Evolutionary conservation across 2,113 vertebrate genomes (phyloP).

Genomic region (Mus spicilegus): DNA sequence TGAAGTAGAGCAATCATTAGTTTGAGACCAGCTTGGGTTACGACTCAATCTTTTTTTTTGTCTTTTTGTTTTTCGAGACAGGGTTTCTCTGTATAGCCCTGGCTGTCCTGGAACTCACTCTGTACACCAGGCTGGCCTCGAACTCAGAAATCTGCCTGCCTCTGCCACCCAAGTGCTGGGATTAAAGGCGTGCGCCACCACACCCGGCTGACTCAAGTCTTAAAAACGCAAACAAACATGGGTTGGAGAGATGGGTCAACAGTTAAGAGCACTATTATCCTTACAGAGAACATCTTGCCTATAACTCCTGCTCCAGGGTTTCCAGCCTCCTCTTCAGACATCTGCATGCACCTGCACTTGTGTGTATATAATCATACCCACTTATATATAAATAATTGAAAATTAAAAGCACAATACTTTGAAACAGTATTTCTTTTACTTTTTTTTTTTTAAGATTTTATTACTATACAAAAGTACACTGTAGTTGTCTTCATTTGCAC

Average conservation of each 20-base stretch:
- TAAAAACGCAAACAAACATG: neutral
- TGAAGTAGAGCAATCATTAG: neutral
- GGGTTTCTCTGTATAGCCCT: too few species aligned
- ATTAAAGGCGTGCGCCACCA: too few species aligned
- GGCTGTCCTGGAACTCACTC: too few species aligned
- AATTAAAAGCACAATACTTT: neutral
- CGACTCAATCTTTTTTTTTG: too few species aligned
- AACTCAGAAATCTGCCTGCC: too few species aligned
- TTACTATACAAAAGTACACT: too few species aligned
- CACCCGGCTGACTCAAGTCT: neutral
- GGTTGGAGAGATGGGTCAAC: neutral
- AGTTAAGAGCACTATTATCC: neutral
- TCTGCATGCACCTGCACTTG: neutral
- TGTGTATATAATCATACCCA: neutral
- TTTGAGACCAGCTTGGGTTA: neutral
- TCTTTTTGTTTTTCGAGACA: too few species aligned
- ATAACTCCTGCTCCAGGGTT: neutral
- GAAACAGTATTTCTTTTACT: neutral
- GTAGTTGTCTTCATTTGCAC: too few species aligned
- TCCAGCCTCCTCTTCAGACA: neutral
- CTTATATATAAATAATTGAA: neutral
- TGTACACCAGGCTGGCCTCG: too few species aligned
- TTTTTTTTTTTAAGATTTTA: too few species aligned
- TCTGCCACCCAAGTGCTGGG: too few species aligned
- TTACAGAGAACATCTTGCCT: neutral